A percentile compares a stretch with the other conserved stretches of the same genome.
Evolutionary conservation across 1,140 invertebrate species (phyloP).

Genomic region (Littorina saxatilis): DNA sequence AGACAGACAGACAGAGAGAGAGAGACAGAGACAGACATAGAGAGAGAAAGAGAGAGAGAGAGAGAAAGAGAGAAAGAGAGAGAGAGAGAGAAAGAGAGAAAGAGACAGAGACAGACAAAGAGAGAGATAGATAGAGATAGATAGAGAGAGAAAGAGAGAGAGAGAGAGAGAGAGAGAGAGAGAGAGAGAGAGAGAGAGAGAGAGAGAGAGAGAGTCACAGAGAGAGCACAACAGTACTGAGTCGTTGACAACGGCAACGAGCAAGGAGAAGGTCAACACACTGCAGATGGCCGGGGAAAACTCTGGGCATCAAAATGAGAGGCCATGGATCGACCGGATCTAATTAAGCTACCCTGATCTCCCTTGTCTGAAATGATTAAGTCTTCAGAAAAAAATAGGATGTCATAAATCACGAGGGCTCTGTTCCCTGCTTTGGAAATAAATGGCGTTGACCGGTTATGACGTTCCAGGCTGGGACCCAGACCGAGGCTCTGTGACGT

Average conservation of each 20-base stretch:
- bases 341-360: background rate
- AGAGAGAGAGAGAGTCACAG: background rate
- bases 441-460: no score
- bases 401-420: slow-evolving; percentile 44
- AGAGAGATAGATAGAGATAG: slow-evolving; percentile 1
- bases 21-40: no score
- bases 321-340: background rate
- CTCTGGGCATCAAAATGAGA: background rate
- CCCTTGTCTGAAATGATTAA: slow-evolving; percentile 19
- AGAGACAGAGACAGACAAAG: background rate
- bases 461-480: no score
- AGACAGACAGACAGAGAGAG: no score
- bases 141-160: slow-evolving; percentile 2
- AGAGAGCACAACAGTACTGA: background rate
- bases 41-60: slow-evolving; percentile 7
- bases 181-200: background rate
- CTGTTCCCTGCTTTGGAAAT: slow-evolving; percentile 33
- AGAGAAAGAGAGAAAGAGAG: slow-evolving; percentile 9
- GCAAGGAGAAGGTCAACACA: no score
- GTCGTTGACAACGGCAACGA: background rate
- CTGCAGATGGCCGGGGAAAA: background rate
- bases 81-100: slow-evolving; percentile 6
- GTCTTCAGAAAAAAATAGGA: slow-evolving; percentile 11
- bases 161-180: background rate
- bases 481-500: no score